These are phyloP conservation scores for Macroteleia sp. DNA, from an alignment of 2,888 invertebrate species.

Conservation along the genomic window DNA sequence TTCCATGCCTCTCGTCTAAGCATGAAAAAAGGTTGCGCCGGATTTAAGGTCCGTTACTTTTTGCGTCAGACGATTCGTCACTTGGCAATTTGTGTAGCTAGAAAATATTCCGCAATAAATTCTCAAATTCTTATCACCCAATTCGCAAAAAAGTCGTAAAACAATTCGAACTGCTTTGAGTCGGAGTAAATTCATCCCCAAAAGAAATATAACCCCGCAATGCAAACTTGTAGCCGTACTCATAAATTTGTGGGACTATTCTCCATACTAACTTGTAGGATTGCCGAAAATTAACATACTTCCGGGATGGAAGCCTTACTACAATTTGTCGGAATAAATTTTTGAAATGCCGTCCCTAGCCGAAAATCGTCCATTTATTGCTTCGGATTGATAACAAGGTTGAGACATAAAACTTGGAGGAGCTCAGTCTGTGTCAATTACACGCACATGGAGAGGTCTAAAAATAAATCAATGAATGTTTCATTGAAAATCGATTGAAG, in stretches of 20 bases:
- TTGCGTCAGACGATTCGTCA: conserved; percentile 34
- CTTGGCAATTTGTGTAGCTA: conserved; percentile 31
- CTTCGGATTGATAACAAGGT: conserved; percentile 1
- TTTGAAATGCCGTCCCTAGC: not conserved
- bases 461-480: conserved; percentile 49
- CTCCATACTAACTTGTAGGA: conserved; percentile 11
- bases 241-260: conserved; percentile 23
- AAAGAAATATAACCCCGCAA: conserved; percentile 26
- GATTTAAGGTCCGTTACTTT: too few relatives aligned
- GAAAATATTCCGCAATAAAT: conserved; percentile 30
- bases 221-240: conserved; percentile 13
- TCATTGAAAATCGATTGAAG: conserved; percentile 34
- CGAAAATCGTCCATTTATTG: not conserved
- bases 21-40: conserved; percentile 33
- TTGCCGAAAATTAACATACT: conserved; percentile 46
- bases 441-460: not conserved
- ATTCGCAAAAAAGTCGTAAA: conserved; percentile 24
- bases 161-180: conserved; percentile 16
- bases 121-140: conserved; percentile 36
- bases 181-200: conserved; percentile 10
- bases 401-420: conserved; percentile 14
- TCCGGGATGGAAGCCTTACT: not conserved
- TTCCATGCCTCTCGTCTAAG: conserved; percentile 15
- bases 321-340: conserved; percentile 25
- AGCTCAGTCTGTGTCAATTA: conserved; percentile 23